These are phyloP conservation scores for Paracentrotus lividus DNA, from an alignment of 53 echinoderm and acorn worm species.

Conservation along the genomic window DNA sequence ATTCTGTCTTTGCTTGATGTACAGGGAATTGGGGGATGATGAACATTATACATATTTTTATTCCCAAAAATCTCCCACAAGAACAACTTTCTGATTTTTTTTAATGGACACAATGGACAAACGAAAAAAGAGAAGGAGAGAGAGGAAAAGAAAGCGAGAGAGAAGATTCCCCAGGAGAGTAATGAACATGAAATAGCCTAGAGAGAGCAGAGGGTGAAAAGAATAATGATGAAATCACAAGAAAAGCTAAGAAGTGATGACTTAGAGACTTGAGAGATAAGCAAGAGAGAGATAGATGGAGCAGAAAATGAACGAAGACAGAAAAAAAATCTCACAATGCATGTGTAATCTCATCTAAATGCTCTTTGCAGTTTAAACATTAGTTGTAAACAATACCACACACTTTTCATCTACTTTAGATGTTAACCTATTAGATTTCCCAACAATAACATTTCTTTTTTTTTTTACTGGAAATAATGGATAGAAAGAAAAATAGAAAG, in stretches of 20 bases:
- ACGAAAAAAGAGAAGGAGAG: neutral
- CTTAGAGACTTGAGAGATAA: neutral
- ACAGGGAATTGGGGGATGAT: neutral
- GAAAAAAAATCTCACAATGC: neutral
- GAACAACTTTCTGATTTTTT: neutral
- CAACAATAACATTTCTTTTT: too few species aligned
- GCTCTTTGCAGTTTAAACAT: constrained; percentile 48
- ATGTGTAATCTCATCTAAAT: constrained; percentile 31
- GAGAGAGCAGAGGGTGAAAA: neutral
- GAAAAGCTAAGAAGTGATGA: neutral
- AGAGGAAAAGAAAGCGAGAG: neutral
- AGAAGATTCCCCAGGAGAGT: too few species aligned
- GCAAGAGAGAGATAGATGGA: neutral
- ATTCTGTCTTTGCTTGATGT: neutral
- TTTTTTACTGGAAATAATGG: too few species aligned
- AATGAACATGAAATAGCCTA: too few species aligned
- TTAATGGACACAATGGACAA: neutral
- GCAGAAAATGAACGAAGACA: neutral
- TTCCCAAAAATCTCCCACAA: neutral
- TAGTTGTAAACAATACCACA: constrained; percentile 36
- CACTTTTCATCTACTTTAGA: constrained; percentile 14
- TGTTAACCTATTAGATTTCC: too few species aligned
- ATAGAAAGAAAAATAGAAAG: too few species aligned
- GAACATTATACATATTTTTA: neutral
- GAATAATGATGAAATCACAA: neutral